A percentile compares a stretch with the other conserved stretches of the same genome.
These are phyloP conservation scores for Cyclura pinguis DNA, from an alignment of 2,797 vertebrate genomes.

Conservation along the genomic window DNA sequence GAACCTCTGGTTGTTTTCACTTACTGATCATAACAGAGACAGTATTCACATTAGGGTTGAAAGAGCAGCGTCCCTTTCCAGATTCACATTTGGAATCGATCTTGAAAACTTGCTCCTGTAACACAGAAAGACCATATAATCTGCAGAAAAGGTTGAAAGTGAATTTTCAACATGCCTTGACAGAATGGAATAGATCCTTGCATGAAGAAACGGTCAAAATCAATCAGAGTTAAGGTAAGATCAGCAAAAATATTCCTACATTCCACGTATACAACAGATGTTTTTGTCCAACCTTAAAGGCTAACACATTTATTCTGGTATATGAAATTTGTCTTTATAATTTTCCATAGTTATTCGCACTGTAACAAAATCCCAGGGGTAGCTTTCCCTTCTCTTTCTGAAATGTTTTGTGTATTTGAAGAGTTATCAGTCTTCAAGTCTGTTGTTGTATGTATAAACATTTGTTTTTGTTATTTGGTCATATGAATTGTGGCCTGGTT, in stretches of 20 bases:
- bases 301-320: neutral
- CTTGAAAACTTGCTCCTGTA: slow-evolving; percentile 92
- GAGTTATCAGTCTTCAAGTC: neutral
- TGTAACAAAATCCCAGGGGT: neutral
- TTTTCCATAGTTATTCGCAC: neutral
- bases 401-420: neutral
- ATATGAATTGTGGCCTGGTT: too few relatives aligned
- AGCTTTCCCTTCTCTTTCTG: neutral
- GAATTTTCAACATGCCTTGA: neutral
- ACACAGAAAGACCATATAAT: slow-evolving; percentile 58
- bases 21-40: slow-evolving; percentile 99
- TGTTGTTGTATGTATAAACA: too few relatives aligned
- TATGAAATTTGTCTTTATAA: neutral
- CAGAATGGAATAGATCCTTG: neutral
- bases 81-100: slow-evolving; percentile 94
- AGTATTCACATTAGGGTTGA: slow-evolving; percentile 95
- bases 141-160: slow-evolving; percentile 29
- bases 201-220: slow-evolving; percentile 7
- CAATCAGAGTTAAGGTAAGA: neutral
- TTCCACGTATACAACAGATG: neutral
- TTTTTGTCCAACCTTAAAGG: neutral
- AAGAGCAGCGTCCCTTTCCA: slow-evolving; percentile 97
- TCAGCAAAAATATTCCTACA: neutral
- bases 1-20: slow-evolving; percentile 71
- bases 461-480: too few relatives aligned